Evolutionary conservation across 2,888 invertebrate species (phyloP), one percentile per base, ranked within the genome.

Genomic region (Maniola hyperantus): DNA sequence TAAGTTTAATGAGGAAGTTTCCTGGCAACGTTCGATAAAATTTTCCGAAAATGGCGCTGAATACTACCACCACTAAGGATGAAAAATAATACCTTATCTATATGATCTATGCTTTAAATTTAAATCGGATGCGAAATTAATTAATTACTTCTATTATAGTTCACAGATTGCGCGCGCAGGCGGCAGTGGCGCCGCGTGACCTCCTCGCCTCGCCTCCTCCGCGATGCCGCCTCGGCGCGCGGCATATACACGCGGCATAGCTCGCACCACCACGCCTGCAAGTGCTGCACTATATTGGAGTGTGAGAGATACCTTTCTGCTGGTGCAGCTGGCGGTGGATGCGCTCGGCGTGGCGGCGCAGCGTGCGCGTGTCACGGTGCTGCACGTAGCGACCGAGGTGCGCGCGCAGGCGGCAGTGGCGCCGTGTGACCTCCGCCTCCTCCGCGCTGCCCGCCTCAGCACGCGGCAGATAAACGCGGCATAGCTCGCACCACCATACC

Each of bases 371-470:
- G 81, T 96, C 96, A 77, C 96, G 95, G 82, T 95, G 95, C 65
- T 96, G 94, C 73, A 97, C 94, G 85, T 95, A 97, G 76, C 96
- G 93, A 79, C 96, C 95, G 66, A 97, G 93, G 83, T 97, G 97
- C 72, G 94, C 93, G 70, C 96, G 94, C 76, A 95, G 93, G 66
- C 95, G 94, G 83, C 97, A 97, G 91, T 97, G 97, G 57, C 94
- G 93, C 39, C 95, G 94, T 73, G 95, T 82, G 55, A 94, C 93
- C 66, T 93, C 93, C 66, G 95, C 94, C 72, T 94, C 93, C 71
- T 95, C 89, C 2, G 82, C 76, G 70, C 85, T 81, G 69, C 85
- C 89, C 8, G 79, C 82, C 83, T 77, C 94, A 88, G 75, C 88
- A 44, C 95, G 93, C 53, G 95, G 94, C 77, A 97, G 85, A 84